A percentile compares a stretch with the other conserved stretches of the same genome.
These are phyloP conservation scores for Apotomis betuletana DNA, from an alignment of 2,888 invertebrate genomes.

Conservation along the genomic window DNA sequence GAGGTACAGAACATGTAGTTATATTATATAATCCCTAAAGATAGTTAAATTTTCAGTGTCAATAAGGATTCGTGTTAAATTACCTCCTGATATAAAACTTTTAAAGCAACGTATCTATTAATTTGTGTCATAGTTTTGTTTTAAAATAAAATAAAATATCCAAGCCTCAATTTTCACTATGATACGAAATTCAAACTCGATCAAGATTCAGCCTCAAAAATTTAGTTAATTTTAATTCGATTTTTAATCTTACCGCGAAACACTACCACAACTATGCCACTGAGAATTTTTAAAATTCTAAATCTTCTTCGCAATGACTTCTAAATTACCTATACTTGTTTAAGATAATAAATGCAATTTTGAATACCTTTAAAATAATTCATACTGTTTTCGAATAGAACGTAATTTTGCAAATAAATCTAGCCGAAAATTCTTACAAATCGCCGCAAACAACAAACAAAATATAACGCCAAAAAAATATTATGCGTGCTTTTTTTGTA, in stretches of 20 bases:
- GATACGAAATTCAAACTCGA: slow-evolving; percentile 24
- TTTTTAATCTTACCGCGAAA: slow-evolving; percentile 51
- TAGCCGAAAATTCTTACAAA: no score
- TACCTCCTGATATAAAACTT: neutral
- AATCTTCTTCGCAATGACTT: slow-evolving; percentile 43
- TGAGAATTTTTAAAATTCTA: slow-evolving; percentile 64
- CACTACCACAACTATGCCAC: slow-evolving; percentile 60
- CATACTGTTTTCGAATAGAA: no score
- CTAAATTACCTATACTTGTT: neutral
- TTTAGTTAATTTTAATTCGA: slow-evolving; percentile 35
- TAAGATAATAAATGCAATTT: neutral
- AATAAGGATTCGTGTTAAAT: neutral
- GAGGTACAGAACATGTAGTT: no score
- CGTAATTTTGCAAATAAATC: no score
- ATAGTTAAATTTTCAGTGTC: no score
- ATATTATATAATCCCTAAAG: no score
- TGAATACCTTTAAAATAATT: no score
- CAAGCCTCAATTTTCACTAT: slow-evolving; percentile 10
- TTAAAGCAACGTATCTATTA: neutral
- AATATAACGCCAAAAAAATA: no score
- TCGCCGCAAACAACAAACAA: no score
- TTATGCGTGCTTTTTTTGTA: no score
- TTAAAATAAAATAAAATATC: slow-evolving; percentile 2
- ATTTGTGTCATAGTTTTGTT: neutral
- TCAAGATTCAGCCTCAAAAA: slow-evolving; percentile 37